These are phyloP conservation scores for Sarcophaga caerulescens DNA, from an alignment of 2,888 invertebrate genomes.

Conservation along the genomic window DNA sequence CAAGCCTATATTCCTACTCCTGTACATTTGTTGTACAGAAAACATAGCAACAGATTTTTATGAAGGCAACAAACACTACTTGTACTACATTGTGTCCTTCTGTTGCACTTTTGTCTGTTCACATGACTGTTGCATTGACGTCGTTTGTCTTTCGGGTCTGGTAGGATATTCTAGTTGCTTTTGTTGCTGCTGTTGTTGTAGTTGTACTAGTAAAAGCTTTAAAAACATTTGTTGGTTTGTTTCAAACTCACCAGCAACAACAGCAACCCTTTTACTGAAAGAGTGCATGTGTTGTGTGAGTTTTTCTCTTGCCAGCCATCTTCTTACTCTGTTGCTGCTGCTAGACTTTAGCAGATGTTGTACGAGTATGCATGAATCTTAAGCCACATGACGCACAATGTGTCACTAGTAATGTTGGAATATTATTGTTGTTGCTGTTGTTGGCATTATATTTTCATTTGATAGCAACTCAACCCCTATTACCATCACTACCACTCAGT, in stretches of 20 bases:
- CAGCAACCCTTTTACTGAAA: constrained; percentile 49
- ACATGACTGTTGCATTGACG: background rate
- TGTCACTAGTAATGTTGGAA: constrained; percentile 71
- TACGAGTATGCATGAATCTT: constrained; percentile 50
- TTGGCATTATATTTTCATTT: constrained; percentile 43
- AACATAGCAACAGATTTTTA: constrained; percentile 65
- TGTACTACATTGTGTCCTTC: constrained; percentile 52
- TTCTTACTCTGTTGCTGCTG: constrained; percentile 24
- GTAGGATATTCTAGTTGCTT: background rate
- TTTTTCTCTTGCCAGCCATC: background rate
- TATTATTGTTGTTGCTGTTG: constrained; percentile 34
- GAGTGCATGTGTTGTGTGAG: background rate
- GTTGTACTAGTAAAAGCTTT: constrained; percentile 43
- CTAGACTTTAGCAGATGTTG: constrained; percentile 48
- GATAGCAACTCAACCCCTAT: constrained; percentile 54
- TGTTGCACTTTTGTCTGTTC: constrained; percentile 50
- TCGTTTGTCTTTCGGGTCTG: constrained; percentile 29
- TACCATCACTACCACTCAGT: constrained; percentile 48
- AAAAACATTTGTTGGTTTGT: constrained; percentile 54
- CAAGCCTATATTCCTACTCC: background rate
- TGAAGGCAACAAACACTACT: constrained; percentile 50
- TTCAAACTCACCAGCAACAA: background rate
- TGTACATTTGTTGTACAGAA: background rate
- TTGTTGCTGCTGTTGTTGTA: constrained; percentile 34
- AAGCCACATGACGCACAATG: constrained; percentile 74